Evolutionary conservation across 2,113 vertebrate genomes (phyloP).

Genomic region (Isurus oxyrinchus): DNA sequence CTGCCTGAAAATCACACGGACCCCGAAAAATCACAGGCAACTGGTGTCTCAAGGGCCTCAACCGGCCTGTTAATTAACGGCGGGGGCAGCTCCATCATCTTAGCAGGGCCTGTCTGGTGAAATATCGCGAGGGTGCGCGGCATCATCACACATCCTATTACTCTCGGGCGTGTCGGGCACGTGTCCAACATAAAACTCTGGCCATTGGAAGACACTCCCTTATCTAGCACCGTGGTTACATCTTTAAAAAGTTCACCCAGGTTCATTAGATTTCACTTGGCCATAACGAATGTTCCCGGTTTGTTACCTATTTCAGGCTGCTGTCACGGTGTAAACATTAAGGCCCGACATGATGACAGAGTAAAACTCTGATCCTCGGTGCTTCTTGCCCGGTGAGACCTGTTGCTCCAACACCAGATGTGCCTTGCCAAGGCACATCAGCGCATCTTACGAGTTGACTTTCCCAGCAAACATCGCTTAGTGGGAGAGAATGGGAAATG

Average conservation of each 20-base stretch:
- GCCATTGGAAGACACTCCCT: not conserved
- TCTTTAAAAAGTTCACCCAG: not conserved
- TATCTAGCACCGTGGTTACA: not conserved
- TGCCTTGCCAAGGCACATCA: not conserved
- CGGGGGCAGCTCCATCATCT: too few relatives aligned
- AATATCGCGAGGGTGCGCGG: too few relatives aligned
- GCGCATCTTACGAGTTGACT: not conserved
- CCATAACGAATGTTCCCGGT: not conserved
- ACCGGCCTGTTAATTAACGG: too few relatives aligned
- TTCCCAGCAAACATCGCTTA: not conserved
- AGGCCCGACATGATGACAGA: not conserved
- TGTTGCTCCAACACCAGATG: not conserved
- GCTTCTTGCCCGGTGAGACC: not conserved
- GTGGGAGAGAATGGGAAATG: not conserved
- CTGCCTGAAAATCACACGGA: too few relatives aligned
- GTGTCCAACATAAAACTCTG: too few relatives aligned
- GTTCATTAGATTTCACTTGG: not conserved
- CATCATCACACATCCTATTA: too few relatives aligned
- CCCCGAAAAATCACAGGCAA: too few relatives aligned
- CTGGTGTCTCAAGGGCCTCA: too few relatives aligned
- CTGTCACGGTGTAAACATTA: not conserved
- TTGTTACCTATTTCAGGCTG: not conserved
- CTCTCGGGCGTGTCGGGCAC: too few relatives aligned
- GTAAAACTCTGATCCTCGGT: not conserved
- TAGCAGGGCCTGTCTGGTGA: too few relatives aligned